These are phyloP conservation scores for Nibea albiflora DNA, from an alignment of 2,113 vertebrate genomes.

Conservation along the genomic window DNA sequence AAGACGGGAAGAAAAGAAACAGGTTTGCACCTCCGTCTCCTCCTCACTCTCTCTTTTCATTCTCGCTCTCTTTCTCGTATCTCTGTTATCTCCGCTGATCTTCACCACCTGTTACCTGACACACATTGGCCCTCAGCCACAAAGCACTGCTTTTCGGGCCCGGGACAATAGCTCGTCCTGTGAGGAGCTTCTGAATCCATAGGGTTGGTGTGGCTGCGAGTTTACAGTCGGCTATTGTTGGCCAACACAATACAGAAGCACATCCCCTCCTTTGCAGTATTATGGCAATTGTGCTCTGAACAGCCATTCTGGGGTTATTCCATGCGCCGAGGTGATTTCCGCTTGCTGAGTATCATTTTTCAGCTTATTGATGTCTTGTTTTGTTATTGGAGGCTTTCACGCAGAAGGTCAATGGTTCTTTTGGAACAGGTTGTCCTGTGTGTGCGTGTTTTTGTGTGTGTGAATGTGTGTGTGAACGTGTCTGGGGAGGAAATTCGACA, in stretches of 20 bases:
- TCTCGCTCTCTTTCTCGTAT: conserved; percentile 32
- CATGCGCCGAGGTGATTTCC: conserved; percentile 76
- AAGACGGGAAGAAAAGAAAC: conserved; percentile 21
- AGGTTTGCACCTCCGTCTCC: conserved; percentile 24
- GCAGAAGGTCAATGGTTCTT: conserved; percentile 72
- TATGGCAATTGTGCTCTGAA: conserved; percentile 66
- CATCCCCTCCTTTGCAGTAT: conserved; percentile 70
- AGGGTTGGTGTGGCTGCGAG: conserved; percentile 70
- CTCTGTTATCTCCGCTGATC: conserved; percentile 46
- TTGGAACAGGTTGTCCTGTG: conserved; percentile 67
- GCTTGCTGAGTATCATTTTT: conserved; percentile 74
- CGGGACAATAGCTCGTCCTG: conserved; percentile 68
- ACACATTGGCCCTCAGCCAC: conserved; percentile 68
- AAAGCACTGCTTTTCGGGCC: conserved; percentile 49
- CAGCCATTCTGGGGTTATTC: conserved; percentile 69
- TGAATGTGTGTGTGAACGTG: conserved; percentile 40
- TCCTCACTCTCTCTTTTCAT: conserved; percentile 49
- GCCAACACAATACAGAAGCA: conserved; percentile 73
- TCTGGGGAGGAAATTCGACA: conserved; percentile 62
- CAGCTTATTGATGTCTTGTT: conserved; percentile 80
- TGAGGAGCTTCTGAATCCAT: conserved; percentile 69
- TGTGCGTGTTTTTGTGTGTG: conserved; percentile 42
- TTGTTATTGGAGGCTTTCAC: conserved; percentile 76
- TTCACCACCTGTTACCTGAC: conserved; percentile 76
- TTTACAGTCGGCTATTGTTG: conserved; percentile 79